Percentiles rank a stretch among this genome's conserved stretches.
Conservation (phyloP, 2,113 vertebrate genomes). For the Albula glossodonta region DNA sequence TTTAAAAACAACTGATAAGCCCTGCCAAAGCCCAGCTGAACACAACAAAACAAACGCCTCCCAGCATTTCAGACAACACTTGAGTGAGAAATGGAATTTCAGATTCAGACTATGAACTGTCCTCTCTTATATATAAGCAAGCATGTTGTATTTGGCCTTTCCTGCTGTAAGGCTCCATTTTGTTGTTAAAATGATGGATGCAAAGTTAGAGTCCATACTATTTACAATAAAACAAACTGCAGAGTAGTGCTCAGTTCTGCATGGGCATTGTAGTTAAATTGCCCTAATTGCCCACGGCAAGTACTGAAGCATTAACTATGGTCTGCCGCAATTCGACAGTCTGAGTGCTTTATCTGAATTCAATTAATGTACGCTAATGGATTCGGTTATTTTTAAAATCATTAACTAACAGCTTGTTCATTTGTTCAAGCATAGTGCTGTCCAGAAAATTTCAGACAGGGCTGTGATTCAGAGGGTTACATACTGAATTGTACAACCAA, state of each 20-base stretch:
- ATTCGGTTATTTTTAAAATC: conserved; percentile 44
- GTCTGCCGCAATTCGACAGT: conserved; percentile 35
- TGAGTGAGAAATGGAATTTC: neutral
- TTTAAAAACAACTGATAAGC: neutral
- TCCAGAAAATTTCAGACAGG: neutral
- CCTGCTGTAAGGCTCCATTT: neutral
- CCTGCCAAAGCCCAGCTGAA: neutral
- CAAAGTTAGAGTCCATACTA: neutral
- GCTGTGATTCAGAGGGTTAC: neutral
- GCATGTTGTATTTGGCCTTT: neutral
- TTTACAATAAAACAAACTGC: neutral
- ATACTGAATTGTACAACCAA: neutral
- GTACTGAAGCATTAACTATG: conserved; percentile 36
- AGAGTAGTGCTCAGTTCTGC: conserved; percentile 18
- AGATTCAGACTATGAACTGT: neutral
- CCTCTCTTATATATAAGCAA: neutral
- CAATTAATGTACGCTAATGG: conserved; percentile 68
- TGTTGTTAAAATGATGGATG: neutral
- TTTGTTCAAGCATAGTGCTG: neutral
- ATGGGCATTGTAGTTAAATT: conserved; percentile 10
- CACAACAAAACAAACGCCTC: neutral
- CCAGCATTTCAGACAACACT: neutral
- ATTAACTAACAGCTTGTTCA: conserved; percentile 14
- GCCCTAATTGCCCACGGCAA: conserved; percentile 39
- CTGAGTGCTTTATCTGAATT: conserved; percentile 59